Conservation (phyloP, 2,888 invertebrate species). For the Orthosia cruda region DNA sequence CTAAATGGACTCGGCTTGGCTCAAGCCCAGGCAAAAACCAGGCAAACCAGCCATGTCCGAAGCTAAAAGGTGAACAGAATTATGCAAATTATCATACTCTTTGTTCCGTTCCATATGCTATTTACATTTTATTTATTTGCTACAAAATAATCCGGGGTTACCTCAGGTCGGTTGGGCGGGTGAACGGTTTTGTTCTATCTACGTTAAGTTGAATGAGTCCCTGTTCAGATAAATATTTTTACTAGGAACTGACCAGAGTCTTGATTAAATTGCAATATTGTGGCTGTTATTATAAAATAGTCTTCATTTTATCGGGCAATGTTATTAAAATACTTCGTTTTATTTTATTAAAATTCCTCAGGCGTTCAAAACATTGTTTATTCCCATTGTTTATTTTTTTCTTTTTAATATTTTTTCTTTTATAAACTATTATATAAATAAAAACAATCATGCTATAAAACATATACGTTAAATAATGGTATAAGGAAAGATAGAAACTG, state of each 20-base stretch:
- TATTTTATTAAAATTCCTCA: background rate
- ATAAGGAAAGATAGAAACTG: constrained; percentile 38
- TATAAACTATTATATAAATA: constrained; percentile 9
- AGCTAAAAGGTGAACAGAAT: constrained; percentile 90
- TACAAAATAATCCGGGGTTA: constrained; percentile 82
- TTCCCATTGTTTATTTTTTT: background rate
- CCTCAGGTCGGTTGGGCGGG: constrained; percentile 72
- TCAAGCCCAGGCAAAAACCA: constrained; percentile 83
- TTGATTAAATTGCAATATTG: background rate
- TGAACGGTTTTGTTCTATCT: constrained; percentile 78
- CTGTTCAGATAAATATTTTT: constrained; percentile 14
- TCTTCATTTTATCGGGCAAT: background rate
- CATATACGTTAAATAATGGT: constrained; percentile 23
- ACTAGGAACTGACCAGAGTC: background rate
- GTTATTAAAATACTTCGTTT: background rate
- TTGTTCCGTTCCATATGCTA: constrained; percentile 87
- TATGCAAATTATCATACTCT: constrained; percentile 90
- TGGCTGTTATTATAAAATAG: background rate
- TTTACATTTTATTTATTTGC: constrained; percentile 90
- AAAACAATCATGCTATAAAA: constrained; percentile 10
- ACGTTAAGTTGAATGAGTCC: constrained; percentile 74
- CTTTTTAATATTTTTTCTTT: background rate
- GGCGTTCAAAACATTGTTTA: background rate
- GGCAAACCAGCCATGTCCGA: constrained; percentile 79
- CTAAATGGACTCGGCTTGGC: constrained; percentile 89